Conservation (phyloP, 2,888 invertebrate species). For the Oligia strigilis region DNA sequence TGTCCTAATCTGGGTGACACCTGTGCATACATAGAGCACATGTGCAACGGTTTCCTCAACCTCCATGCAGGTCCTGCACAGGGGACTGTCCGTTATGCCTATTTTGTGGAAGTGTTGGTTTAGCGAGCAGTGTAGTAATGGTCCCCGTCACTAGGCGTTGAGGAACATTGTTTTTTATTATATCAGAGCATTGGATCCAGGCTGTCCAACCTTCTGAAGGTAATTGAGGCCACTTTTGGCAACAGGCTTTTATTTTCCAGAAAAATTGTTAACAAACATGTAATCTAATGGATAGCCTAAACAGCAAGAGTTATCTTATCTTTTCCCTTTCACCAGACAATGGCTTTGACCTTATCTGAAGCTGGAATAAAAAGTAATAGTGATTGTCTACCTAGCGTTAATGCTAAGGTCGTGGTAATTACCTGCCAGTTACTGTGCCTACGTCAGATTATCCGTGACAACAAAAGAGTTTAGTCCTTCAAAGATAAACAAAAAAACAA, state of each 20-base stretch:
- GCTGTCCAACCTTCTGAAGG: neutral
- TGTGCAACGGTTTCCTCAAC: neutral
- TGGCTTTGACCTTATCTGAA: neutral
- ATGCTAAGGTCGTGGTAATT: slow-evolving; percentile 16
- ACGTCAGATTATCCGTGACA: neutral
- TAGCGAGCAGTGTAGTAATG: too few relatives aligned
- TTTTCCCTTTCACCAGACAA: slow-evolving; percentile 13
- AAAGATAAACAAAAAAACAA: neutral
- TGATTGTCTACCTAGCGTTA: neutral
- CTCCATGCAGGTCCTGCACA: neutral
- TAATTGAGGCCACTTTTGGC: neutral
- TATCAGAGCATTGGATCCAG: neutral
- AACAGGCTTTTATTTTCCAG: neutral
- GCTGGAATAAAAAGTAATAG: slow-evolving; percentile 25
- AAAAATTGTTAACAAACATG: neutral
- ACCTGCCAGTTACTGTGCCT: neutral
- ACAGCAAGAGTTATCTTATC: slow-evolving; percentile 14
- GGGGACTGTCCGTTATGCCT: neutral
- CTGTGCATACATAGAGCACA: neutral
- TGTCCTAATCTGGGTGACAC: neutral
- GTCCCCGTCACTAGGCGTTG: neutral
- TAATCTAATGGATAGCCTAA: neutral
- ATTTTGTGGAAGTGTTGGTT: neutral
- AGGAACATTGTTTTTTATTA: neutral
- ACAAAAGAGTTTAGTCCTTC: neutral